Evolutionary conservation across 1,140 invertebrate genomes (phyloP).

Genomic region (Dryas iulia): DNA sequence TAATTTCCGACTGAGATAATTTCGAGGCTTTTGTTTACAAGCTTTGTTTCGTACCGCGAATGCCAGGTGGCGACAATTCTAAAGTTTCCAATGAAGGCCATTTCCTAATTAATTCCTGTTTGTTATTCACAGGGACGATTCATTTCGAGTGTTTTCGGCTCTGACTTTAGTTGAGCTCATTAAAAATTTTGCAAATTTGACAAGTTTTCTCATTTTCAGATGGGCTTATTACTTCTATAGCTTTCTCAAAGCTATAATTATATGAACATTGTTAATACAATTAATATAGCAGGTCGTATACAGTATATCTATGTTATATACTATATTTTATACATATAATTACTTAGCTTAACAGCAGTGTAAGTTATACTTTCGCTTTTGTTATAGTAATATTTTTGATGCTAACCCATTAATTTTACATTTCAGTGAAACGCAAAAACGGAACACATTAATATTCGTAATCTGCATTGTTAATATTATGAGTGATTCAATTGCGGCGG

Average conservation of each 20-base stretch:
- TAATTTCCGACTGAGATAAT: constrained; percentile 38
- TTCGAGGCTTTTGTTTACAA: constrained; percentile 40
- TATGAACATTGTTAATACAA: neutral
- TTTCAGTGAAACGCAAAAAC: neutral
- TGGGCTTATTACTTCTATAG: constrained; percentile 5
- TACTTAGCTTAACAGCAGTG: no score
- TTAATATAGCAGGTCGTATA: neutral
- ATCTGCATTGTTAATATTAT: constrained; percentile 2
- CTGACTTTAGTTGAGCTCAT: constrained; percentile 23
- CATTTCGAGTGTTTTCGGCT: constrained; percentile 26
- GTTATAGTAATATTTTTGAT: neutral
- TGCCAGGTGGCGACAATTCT: constrained; percentile 52
- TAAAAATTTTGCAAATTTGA: constrained; percentile 26
- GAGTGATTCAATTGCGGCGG: neutral
- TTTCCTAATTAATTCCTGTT: constrained; percentile 53
- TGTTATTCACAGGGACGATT: constrained; percentile 37
- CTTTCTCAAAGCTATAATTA: neutral
- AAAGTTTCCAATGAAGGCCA: constrained; percentile 47
- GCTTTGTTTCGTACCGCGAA: constrained; percentile 43
- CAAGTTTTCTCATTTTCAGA: constrained; percentile 13
- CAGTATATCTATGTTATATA: no score
- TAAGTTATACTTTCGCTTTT: no score
- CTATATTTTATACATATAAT: no score
- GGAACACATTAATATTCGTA: neutral
- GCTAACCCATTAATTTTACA: neutral